Evolutionary conservation across 64 coral and sea anemone genomes (phyloP).

Genomic region (Hydrozoanthus tunicans): DNA sequence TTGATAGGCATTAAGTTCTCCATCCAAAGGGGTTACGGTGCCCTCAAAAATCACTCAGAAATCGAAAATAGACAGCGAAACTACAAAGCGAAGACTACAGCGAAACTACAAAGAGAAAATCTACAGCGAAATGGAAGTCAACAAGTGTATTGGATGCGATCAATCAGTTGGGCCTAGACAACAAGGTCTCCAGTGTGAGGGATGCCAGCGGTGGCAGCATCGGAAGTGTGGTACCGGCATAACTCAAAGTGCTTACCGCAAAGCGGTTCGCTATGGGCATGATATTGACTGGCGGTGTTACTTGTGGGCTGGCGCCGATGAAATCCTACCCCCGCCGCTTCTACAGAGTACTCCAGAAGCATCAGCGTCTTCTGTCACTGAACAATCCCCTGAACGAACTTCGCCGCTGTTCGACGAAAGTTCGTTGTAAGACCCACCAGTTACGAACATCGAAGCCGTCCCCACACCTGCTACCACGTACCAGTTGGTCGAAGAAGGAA

Average conservation of each 20-base stretch:
- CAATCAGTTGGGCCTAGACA: slow-evolving; percentile 5
- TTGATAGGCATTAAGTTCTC: background rate
- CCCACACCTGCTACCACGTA: background rate
- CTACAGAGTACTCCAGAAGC: background rate
- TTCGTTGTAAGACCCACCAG: background rate
- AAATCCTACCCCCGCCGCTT: background rate
- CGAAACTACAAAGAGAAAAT: background rate
- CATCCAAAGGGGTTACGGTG: background rate
- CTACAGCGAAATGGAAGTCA: slow-evolving; percentile 17
- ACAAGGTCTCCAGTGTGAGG: slow-evolving; percentile 24
- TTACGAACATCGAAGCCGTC: background rate
- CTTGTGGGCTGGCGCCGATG: background rate
- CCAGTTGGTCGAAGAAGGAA: background rate
- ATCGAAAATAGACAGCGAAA: background rate
- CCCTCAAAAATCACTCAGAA: slow-evolving; percentile 13
- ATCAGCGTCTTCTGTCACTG: background rate
- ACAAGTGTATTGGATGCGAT: slow-evolving; percentile 24
- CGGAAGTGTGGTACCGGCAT: slow-evolving; percentile 26
- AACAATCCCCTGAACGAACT: background rate
- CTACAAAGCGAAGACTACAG: no score
- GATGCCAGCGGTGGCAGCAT: slow-evolving; percentile 33
- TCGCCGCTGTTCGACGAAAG: slow-evolving; percentile 12
- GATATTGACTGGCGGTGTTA: slow-evolving; percentile 18
- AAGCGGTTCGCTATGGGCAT: slow-evolving; percentile 5
- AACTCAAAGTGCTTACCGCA: slow-evolving; percentile 2